Evolutionary conservation across 2,797 vertebrate species (phyloP).

Genomic region (Onychomys torridus): DNA sequence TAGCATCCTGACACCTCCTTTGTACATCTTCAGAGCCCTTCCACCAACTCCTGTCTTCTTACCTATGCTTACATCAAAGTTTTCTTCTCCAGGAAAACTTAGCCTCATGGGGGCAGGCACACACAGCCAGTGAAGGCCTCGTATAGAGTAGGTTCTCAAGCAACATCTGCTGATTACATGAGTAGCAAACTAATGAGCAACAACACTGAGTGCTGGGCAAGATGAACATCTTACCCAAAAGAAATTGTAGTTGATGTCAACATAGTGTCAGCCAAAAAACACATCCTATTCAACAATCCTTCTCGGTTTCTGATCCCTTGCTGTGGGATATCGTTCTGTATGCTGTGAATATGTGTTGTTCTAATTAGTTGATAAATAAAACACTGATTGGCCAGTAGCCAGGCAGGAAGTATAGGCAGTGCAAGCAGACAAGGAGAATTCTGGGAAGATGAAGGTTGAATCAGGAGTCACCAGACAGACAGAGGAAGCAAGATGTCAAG

Average conservation of each 20-base stretch:
- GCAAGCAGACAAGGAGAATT: too few species aligned
- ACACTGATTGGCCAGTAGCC: too few species aligned
- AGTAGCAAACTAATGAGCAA: too few species aligned
- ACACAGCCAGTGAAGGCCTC: background rate
- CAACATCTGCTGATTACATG: background rate
- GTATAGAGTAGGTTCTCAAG: background rate
- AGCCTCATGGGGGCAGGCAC: background rate
- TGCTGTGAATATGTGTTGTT: too few species aligned
- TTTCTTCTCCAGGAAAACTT: background rate
- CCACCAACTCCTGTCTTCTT: background rate
- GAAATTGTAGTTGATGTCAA: background rate
- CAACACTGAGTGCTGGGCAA: background rate
- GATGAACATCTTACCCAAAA: background rate
- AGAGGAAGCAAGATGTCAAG: too few species aligned
- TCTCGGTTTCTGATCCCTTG: too few species aligned
- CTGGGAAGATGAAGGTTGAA: too few species aligned
- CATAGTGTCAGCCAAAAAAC: background rate
- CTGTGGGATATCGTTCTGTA: too few species aligned
- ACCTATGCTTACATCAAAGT: background rate
- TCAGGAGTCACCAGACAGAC: too few species aligned
- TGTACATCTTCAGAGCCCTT: background rate
- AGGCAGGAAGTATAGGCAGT: too few species aligned
- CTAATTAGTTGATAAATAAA: too few species aligned
- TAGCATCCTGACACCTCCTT: background rate
- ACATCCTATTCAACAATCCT: background rate